A percentile compares a stretch with the other conserved stretches of the same genome.
These are phyloP conservation scores for Pteruthius melanotis DNA, from an alignment of 2,113 vertebrate genomes.

Conservation along the genomic window DNA sequence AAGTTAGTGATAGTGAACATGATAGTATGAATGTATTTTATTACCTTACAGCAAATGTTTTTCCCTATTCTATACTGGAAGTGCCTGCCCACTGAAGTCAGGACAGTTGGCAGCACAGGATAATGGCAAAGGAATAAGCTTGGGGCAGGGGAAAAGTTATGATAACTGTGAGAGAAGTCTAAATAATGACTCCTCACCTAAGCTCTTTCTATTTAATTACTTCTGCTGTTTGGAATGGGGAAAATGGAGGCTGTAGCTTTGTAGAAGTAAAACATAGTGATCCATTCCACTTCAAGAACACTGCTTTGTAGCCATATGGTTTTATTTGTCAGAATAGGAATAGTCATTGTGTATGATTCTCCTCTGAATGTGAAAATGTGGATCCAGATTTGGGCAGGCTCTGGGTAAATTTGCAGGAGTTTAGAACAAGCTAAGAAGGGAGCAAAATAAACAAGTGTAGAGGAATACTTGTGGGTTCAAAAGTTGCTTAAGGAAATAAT, in stretches of 20 bases:
- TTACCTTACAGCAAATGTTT: background rate
- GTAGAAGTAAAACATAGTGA: background rate
- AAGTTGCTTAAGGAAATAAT: background rate
- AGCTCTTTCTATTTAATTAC: background rate
- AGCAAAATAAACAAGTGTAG: background rate
- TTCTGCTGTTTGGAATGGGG: background rate
- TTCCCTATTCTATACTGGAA: background rate
- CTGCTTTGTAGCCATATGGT: background rate
- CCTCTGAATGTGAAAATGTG: background rate
- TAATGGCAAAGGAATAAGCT: background rate
- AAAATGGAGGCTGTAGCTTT: background rate
- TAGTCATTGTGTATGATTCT: background rate
- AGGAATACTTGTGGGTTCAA: background rate
- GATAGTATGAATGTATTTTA: background rate
- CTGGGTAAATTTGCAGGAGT: background rate
- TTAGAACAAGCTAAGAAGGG: background rate
- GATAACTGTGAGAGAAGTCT: background rate
- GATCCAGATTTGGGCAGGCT: background rate
- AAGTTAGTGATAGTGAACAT: background rate
- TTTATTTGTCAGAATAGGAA: background rate
- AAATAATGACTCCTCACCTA: background rate
- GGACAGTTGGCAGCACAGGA: background rate
- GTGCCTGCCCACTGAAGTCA: background rate
- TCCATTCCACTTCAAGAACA: background rate
- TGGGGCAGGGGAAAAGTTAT: background rate